phyloP scores from a whole-genome alignment of 2,888 invertebrate genomes.

The Agrochola macilenta region DNA sequence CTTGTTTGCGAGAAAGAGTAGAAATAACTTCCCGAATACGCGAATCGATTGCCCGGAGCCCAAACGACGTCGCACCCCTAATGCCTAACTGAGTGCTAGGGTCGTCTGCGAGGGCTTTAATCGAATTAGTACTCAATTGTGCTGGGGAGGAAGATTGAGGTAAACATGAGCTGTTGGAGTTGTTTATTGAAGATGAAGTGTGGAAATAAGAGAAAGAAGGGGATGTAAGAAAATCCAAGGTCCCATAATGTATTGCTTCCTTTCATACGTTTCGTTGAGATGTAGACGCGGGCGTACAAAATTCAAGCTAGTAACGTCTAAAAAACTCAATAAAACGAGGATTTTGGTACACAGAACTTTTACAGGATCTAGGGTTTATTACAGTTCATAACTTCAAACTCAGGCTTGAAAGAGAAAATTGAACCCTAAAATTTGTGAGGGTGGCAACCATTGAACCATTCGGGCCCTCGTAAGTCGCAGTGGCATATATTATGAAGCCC shows the following conservation, averaged over 20 bases:
- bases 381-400: not conserved
- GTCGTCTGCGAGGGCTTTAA: conserved; percentile 72
- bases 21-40: conserved; percentile 80
- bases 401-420: conserved; percentile 1
- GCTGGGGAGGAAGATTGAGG: conserved; percentile 16
- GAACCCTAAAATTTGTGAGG: conserved; percentile 28
- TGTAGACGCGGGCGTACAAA: not conserved
- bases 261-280: not conserved
- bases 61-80: conserved; percentile 80
- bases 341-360: conserved; percentile 7
- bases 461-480: conserved; percentile 45
- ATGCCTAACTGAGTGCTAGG: conserved; percentile 80
- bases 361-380: not conserved
- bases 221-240: not conserved
- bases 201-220: not conserved
- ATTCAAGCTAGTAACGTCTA: not conserved
- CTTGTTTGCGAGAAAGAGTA: conserved; percentile 69
- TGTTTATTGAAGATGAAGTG: conserved; percentile 31
- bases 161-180: conserved; percentile 13
- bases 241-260: not conserved
- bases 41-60: conserved; percentile 85
- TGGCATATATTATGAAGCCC: conserved; percentile 68
- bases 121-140: conserved; percentile 65
- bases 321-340: not conserved
- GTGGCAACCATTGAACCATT: conserved; percentile 62